These are phyloP conservation scores for Myotis davidii DNA, from an alignment of 2,113 vertebrate species.

Conservation along the genomic window DNA sequence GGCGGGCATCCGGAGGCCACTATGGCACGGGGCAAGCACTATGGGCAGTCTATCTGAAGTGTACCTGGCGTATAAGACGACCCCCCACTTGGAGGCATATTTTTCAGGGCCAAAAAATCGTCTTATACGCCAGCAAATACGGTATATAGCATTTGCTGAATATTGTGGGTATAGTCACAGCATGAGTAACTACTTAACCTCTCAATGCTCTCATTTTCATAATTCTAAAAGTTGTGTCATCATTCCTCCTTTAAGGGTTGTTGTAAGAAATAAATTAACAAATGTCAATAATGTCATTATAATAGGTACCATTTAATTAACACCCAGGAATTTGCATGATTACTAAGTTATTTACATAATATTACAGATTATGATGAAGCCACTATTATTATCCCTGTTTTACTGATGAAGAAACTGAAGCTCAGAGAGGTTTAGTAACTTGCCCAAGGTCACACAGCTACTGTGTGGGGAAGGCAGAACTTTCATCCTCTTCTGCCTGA, in stretches of 20 bases:
- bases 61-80: too few relatives aligned
- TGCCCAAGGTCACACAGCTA: background rate
- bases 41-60: too few relatives aligned
- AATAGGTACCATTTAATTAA: background rate
- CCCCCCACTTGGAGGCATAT: too few relatives aligned
- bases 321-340: background rate
- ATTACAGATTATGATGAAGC: background rate
- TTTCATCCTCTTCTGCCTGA: background rate
- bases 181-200: background rate
- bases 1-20: too few relatives aligned
- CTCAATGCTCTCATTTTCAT: background rate
- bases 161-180: background rate
- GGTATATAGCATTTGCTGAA: background rate
- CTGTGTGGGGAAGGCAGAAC: too few relatives aligned
- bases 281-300: background rate
- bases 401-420: background rate
- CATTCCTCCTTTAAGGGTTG: background rate
- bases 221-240: background rate
- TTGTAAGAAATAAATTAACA: slow-evolving; percentile 1
- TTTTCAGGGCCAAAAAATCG: too few relatives aligned
- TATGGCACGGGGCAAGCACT: too few relatives aligned
- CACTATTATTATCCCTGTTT: background rate
- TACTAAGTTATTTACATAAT: background rate
- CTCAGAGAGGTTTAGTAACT: background rate
- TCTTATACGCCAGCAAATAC: too few relatives aligned